phyloP scores from a whole-genome alignment of 2,113 vertebrate genomes.

The Aramus guarauna region DNA sequence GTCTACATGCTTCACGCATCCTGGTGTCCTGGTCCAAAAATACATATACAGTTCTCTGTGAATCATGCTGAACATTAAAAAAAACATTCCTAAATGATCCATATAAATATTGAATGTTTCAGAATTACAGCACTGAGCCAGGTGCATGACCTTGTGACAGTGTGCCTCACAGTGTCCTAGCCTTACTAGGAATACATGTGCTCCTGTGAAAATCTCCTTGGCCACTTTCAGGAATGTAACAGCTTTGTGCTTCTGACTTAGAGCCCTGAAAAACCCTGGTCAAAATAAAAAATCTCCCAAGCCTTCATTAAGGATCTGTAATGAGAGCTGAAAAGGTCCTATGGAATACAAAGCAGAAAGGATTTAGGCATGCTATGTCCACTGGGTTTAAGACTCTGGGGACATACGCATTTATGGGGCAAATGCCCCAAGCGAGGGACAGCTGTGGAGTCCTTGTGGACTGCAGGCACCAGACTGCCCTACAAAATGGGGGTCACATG shows the following conservation, averaged over 20 bases:
- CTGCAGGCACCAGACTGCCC: background rate
- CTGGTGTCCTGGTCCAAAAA: background rate
- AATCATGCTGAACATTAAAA: background rate
- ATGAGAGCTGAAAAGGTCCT: background rate
- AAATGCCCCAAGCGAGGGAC: background rate
- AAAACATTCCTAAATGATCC: background rate
- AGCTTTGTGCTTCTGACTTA: background rate
- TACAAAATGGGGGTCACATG: fast-evolving
- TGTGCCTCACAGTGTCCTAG: background rate
- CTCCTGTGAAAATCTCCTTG: background rate
- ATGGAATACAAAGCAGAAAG: background rate
- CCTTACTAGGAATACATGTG: background rate
- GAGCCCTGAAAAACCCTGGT: background rate
- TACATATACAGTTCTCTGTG: background rate
- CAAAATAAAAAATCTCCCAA: background rate
- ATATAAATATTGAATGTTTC: background rate
- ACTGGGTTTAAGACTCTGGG: background rate
- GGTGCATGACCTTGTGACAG: background rate
- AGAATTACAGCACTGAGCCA: background rate
- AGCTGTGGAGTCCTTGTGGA: background rate
- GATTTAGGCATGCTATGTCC: background rate
- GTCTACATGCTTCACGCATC: background rate
- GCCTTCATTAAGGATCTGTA: background rate
- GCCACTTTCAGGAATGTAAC: background rate
- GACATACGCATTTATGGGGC: fast-evolving